These are phyloP conservation scores for Ctenochaetus hawaiiensis DNA, from an alignment of 2,797 vertebrate species.

Conservation along the genomic window DNA sequence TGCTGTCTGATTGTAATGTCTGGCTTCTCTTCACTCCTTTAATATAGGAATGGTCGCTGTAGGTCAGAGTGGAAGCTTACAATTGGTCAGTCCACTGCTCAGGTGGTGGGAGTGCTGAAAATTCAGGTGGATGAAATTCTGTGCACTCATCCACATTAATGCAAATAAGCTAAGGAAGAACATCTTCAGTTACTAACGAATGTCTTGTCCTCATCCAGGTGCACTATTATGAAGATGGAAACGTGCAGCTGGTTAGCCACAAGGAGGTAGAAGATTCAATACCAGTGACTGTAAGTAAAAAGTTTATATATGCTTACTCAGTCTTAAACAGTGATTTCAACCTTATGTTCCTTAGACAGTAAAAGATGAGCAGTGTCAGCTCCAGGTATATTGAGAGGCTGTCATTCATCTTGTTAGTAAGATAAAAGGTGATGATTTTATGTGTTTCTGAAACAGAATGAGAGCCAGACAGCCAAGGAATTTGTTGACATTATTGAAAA, in stretches of 20 bases:
- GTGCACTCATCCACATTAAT: background rate
- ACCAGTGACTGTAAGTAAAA: constrained; percentile 92
- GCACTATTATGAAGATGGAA: constrained; percentile 99
- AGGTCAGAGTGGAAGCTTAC: constrained; percentile 99
- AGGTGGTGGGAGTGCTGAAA: constrained; percentile 98
- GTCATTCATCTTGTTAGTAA: background rate
- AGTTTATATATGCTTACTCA: background rate
- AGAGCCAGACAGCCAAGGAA: constrained; percentile 94
- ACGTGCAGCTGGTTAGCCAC: constrained; percentile 99
- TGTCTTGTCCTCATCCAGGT: constrained; percentile 83
- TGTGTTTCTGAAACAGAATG: constrained; percentile 86
- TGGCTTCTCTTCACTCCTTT: constrained; percentile 22
- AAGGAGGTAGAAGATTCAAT: constrained; percentile 97
- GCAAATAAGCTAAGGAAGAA: background rate
- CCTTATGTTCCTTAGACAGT: background rate
- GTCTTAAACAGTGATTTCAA: background rate
- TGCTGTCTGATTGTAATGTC: background rate
- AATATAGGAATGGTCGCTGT: constrained; percentile 96
- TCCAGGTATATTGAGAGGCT: background rate
- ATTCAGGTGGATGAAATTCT: constrained; percentile 90
- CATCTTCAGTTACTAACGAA: background rate
- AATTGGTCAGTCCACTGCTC: constrained; percentile 93
- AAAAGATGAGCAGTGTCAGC: background rate
- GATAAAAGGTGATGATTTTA: background rate
- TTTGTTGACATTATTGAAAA: constrained; percentile 97